These are phyloP conservation scores for Gari tellinella DNA, from an alignment of 2,888 invertebrate species.

Conservation along the genomic window DNA sequence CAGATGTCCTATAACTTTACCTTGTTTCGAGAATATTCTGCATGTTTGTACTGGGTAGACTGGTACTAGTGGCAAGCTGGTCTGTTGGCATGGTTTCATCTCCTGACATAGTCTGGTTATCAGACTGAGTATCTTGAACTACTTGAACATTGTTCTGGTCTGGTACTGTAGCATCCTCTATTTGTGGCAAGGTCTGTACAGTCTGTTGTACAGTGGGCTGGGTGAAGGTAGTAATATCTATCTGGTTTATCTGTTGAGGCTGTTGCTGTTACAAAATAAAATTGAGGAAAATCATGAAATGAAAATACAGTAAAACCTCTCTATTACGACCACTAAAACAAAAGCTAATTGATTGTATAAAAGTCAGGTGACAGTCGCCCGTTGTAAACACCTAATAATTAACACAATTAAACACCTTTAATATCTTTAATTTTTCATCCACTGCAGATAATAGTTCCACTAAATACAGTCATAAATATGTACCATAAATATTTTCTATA, in stretches of 20 bases:
- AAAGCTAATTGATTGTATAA: too few relatives aligned
- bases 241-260: conserved; percentile 31
- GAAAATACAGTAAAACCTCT: too few relatives aligned
- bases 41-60: conserved; percentile 70
- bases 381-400: too few relatives aligned
- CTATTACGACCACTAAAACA: background rate
- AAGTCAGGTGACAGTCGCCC: too few relatives aligned
- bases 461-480: too few relatives aligned
- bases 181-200: conserved; percentile 1
- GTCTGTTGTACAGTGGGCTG: conserved; percentile 12
- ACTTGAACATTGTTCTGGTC: background rate
- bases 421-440: too few relatives aligned
- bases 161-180: background rate
- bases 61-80: conserved; percentile 4
- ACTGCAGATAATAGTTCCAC: too few relatives aligned
- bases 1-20: conserved; percentile 51
- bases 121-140: conserved; percentile 17
- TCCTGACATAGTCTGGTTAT: background rate
- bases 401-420: too few relatives aligned
- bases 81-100: conserved; percentile 1
- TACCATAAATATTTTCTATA: too few relatives aligned
- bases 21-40: conserved; percentile 73
- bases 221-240: conserved; percentile 38
- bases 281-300: too few relatives aligned
- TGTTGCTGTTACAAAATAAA: too few relatives aligned